Conservation (phyloP, 2,888 invertebrate species). For the Nyleta sp. region DNA sequence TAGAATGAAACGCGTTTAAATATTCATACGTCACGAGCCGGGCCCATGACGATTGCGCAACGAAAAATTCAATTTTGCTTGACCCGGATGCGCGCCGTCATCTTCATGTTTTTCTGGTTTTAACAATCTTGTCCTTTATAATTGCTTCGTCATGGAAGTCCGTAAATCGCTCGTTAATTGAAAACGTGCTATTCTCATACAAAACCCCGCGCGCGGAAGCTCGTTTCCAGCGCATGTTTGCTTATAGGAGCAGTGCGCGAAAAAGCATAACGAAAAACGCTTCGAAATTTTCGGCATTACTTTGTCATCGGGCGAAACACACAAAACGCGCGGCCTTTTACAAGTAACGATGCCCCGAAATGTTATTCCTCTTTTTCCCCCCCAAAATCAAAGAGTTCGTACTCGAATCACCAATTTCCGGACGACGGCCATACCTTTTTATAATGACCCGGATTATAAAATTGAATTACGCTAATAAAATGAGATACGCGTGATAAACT, state of each 20-base stretch:
- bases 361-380: not conserved
- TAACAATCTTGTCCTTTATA: conserved; percentile 57
- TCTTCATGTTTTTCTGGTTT: conserved; percentile 51
- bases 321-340: conserved; percentile 15
- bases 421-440: conserved; percentile 20
- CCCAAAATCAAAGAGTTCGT: not conserved
- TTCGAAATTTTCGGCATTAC: conserved; percentile 43
- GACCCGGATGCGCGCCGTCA: conserved; percentile 39
- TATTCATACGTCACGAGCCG: not conserved
- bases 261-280: conserved; percentile 43
- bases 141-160: conserved; percentile 57
- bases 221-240: conserved; percentile 41
- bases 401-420: conserved; percentile 19
- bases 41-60: conserved; percentile 26
- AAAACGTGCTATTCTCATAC: conserved; percentile 53
- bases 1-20: not conserved
- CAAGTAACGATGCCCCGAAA: conserved; percentile 18
- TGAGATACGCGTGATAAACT: too few species aligned
- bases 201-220: conserved; percentile 29
- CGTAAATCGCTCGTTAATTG: conserved; percentile 61
- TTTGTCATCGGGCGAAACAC: conserved; percentile 27
- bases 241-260: conserved; percentile 23
- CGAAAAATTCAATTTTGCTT: conserved; percentile 48
- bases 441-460: conserved; percentile 28
- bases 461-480: too few species aligned